Conservation (phyloP, 2,797 vertebrate species). For the Labroides dimidiatus region DNA sequence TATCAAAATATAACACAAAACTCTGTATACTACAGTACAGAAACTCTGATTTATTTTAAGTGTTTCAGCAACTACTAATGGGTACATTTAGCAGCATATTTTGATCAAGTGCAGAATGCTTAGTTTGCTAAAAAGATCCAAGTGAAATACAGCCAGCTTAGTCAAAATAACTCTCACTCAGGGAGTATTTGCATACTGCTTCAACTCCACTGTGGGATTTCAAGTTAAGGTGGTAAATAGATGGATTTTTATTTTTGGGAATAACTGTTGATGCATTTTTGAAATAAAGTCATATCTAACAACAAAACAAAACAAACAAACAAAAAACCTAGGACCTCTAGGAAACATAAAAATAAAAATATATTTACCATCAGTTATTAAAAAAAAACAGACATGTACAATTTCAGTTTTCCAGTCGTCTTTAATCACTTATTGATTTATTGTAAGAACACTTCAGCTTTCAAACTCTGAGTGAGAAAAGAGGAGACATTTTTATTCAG, state of each 20-base stretch:
- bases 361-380: neutral
- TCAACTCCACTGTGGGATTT: slow-evolving; percentile 59
- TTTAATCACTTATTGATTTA: neutral
- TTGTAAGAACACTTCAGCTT: neutral
- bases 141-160: slow-evolving; percentile 58
- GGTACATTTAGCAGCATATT: slow-evolving; percentile 34
- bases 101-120: slow-evolving; percentile 64
- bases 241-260: slow-evolving; percentile 51
- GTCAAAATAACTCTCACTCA: slow-evolving; percentile 51
- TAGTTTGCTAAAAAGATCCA: slow-evolving; percentile 71
- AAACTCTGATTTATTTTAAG: slow-evolving; percentile 17
- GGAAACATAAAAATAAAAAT: slow-evolving; percentile 3
- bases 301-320: no score
- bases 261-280: slow-evolving; percentile 10
- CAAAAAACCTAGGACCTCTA: slow-evolving; percentile 7
- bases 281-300: slow-evolving; percentile 10
- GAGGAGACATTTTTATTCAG: neutral
- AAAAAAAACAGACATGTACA: neutral
- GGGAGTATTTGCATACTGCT: slow-evolving; percentile 62
- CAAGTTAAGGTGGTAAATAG: slow-evolving; percentile 51
- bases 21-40: neutral
- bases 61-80: slow-evolving; percentile 62
- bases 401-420: neutral
- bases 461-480: neutral
- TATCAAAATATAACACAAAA: slow-evolving; percentile 10